A percentile compares a stretch with the other conserved stretches of the same genome.
phyloP scores from a whole-genome alignment of 2,113 vertebrate genomes.

The Loxodonta africana region DNA sequence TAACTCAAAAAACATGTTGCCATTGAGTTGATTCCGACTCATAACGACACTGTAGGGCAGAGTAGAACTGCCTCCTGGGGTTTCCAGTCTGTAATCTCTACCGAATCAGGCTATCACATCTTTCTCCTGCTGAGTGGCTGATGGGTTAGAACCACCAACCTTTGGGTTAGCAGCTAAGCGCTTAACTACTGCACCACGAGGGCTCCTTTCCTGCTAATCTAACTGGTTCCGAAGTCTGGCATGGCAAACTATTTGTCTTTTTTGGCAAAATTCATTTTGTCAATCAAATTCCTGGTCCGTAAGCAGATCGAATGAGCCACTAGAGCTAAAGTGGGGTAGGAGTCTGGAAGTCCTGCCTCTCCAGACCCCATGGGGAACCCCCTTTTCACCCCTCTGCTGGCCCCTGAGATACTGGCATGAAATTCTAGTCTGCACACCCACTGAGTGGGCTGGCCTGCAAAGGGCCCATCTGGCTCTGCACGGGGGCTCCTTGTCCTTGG shows the following conservation, averaged over 20 bases:
- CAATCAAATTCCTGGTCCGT: accelerated
- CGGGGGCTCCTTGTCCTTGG: not conserved
- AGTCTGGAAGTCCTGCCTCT: not conserved
- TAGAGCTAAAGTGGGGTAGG: not conserved
- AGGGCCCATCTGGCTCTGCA: accelerated
- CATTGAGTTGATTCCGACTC: too few relatives aligned
- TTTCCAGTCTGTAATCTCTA: too few relatives aligned
- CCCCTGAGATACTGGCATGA: not conserved
- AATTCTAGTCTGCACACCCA: not conserved
- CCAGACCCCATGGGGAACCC: not conserved
- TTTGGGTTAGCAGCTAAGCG: too few relatives aligned
- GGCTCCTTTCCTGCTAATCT: not conserved
- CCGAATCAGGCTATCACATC: too few relatives aligned
- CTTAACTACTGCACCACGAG: too few relatives aligned
- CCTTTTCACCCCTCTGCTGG: accelerated
- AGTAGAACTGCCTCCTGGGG: too few relatives aligned
- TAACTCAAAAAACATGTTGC: not conserved
- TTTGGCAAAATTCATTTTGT: not conserved
- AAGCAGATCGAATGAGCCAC: not conserved
- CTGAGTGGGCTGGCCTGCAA: accelerated
- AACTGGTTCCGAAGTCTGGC: not conserved
- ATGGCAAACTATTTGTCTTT: not conserved
- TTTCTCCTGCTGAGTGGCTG: too few relatives aligned
- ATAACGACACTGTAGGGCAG: too few relatives aligned
- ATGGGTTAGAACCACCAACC: too few relatives aligned